phyloP scores from a whole-genome alignment of 2,888 invertebrate genomes.

The Sussaba pulchella region DNA sequence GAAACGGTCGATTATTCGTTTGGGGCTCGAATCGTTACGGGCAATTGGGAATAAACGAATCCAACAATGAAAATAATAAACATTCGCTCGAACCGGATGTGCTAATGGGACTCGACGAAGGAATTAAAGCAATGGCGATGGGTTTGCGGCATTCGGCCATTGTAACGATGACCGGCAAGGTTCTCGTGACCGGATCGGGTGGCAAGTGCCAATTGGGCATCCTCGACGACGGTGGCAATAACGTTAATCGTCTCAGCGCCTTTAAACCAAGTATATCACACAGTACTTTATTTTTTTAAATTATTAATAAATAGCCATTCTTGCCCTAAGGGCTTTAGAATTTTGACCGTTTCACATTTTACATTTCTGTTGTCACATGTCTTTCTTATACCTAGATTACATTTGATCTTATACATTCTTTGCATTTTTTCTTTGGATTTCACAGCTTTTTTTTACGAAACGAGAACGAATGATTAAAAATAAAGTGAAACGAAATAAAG shows the following conservation, averaged over 20 bases:
- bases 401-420: too few relatives aligned
- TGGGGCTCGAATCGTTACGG: constrained; percentile 94
- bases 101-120: constrained; percentile 83
- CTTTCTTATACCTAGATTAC: too few relatives aligned
- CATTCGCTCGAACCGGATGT: constrained; percentile 81
- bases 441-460: not conserved
- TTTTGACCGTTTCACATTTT: too few relatives aligned
- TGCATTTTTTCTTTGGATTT: too few relatives aligned
- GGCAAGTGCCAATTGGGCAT: constrained; percentile 90
- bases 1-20: constrained; percentile 89
- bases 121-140: constrained; percentile 87
- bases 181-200: constrained; percentile 89
- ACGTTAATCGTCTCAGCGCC: constrained; percentile 82
- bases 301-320: not conserved
- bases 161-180: constrained; percentile 87
- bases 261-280: constrained; percentile 77
- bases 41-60: constrained; percentile 87
- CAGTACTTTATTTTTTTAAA: constrained; percentile 22
- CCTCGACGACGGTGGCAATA: constrained; percentile 80
- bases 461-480: not conserved
- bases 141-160: constrained; percentile 90
- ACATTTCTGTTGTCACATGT: too few relatives aligned
- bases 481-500: too few relatives aligned
- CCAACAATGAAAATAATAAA: not conserved
- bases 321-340: too few relatives aligned